Evolutionary conservation across 1,140 invertebrate genomes (phyloP), one percentile per base, ranked within the genome.

Genomic region (Aphelenchoides fujianensis): DNA sequence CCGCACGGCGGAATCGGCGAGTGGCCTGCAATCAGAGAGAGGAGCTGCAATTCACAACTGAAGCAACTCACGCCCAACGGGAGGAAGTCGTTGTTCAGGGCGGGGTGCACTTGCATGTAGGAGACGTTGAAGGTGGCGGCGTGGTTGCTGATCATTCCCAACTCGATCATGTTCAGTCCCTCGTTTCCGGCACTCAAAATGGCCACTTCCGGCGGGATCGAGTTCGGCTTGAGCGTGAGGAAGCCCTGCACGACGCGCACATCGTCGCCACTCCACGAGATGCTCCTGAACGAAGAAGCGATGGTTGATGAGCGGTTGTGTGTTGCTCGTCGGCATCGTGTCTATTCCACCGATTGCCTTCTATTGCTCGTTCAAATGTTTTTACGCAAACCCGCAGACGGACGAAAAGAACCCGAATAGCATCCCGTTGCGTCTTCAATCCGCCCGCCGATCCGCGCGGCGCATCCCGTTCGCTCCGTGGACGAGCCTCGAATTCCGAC

Each of bases 41-140:
- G n/a, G n/a, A 75, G n/a, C 67, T 32, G 16, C 30, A 76, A 72
- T 5, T 1, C 3, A n/a, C 74, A n/a, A 75, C 27, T n/a, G 3
- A n/a, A 27, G 34, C 35, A 19, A 31, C 82, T 62, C 53, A 82
- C 80, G 35, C 81, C 81, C 3, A 84, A 62, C 30, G 81, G 81
- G n/a, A 83, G 66, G 28, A 81, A 69, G 34, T 77, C 75, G 57
- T 74, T 83, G 57, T 84, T 74, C 67, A 83, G 70, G 54, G 78
- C 69, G 37, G 81, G 82, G 52, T 83, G 81, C 19, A 83, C 82
- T 76, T 83, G 81, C 81, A 83, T 83, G 77, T 83, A 83, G 12
- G 76, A 82, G 48, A 83, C 82, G 66, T 83, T 83, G 3, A 83
- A 37, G 48, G 81, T 83, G 23, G 82, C 79, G 1, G 80, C 81